Base-by-base conservation (phyloP, 1,140 invertebrate genomes). In the Heliconius himera region DNA sequence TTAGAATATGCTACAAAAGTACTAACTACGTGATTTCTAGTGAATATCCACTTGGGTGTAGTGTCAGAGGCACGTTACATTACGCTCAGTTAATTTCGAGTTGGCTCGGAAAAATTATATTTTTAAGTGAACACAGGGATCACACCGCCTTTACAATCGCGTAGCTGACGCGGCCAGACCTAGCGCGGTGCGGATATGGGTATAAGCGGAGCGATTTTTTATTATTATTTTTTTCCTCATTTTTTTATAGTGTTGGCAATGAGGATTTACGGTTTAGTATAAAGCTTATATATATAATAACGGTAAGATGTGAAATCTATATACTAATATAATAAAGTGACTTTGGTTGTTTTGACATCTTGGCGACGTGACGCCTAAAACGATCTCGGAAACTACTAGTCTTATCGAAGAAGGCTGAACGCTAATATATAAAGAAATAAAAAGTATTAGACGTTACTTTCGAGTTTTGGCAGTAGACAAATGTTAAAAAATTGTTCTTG, bases 81-180 rank as follows among this genome's bases (percentile, higher is more conserved):
- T 66, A 66, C 60, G 26, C 73, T 70, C n/a, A 38, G 70, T 73
- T 83, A 83, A 80, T 80, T 81, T 54, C n/a, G 56, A 49, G 60
- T 70, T 13, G 36, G 60, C 60, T 66, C n/a, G 79, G 79, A 81
- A 82, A 83, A 83, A 82, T 84, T 84, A 85, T 82, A 83, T 85
- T 84, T 84, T 87, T 84, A 85, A 83, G 86, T 82, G 82, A 84
- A 79, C 84, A 85, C 85, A 85, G 83, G 87, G 84, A 89, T 91
- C 89, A 86, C 87, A 88, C 83, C 83, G 88, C 89, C 88, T 91
- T 88, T 91, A 87, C 88, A 88, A 86, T 90, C 90, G 89, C 84
- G 76, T 75, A 83, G 80, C 89, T 90, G 90, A 90, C 90, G 87
- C 77, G 81, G 76, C 36, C 90, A 90, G 90, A 89, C 88, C 85